Evolutionary conservation across 2,113 vertebrate genomes (phyloP).

Genomic region (Lophura nycthemera): DNA sequence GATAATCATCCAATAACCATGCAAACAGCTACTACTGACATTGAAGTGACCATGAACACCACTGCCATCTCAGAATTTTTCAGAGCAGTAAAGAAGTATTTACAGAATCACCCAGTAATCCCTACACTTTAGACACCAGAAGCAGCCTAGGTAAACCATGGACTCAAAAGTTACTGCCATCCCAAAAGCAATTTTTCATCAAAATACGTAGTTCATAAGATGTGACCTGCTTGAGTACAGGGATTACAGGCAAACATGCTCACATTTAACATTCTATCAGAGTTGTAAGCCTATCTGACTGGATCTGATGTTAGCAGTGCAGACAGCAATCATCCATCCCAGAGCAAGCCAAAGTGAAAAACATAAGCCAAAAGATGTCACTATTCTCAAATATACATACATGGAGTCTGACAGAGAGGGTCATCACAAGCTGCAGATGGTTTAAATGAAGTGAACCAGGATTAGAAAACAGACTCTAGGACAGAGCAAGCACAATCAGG

Average conservation of each 20-base stretch:
- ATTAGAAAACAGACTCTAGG: neutral
- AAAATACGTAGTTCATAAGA: neutral
- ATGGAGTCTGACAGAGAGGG: neutral
- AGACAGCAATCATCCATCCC: neutral
- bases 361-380: fast-evolving
- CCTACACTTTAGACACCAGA: neutral
- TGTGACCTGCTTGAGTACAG: neutral
- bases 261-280: neutral
- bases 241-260: neutral
- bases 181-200: neutral
- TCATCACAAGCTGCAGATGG: neutral
- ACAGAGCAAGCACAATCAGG: neutral
- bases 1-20: neutral
- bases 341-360: neutral
- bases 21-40: neutral
- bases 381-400: fast-evolving
- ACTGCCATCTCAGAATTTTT: neutral
- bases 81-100: neutral
- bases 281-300: neutral
- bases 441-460: neutral
- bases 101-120: neutral
- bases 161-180: neutral
- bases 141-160: neutral
- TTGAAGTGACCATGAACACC: neutral
- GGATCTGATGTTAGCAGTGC: neutral